Evolutionary conservation across 2,888 invertebrate genomes (phyloP).

Genomic region (Baronia brevicornis): DNA sequence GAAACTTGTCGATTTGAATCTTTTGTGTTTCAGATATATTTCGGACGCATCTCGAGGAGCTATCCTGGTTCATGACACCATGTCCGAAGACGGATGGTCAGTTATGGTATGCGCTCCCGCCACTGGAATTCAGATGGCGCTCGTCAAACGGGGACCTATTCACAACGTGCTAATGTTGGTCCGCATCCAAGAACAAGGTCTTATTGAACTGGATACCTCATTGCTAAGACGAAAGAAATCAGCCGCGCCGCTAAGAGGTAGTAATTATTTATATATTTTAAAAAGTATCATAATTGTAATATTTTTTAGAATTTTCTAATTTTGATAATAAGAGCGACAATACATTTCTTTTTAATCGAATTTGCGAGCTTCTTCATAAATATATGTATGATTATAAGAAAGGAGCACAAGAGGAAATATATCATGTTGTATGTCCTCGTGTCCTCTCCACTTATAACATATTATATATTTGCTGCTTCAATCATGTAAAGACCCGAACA

Average conservation of each 20-base stretch:
- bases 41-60: conserved; percentile 82
- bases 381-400: too few species aligned
- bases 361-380: too few species aligned
- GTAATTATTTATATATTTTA: conserved; percentile 1
- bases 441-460: too few species aligned
- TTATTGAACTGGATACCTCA: conserved; percentile 79
- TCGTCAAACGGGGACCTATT: conserved; percentile 75
- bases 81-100: conserved; percentile 77
- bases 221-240: conserved; percentile 76
- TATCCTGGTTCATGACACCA: conserved; percentile 80
- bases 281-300: not conserved
- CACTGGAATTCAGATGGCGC: conserved; percentile 79
- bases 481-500: too few species aligned
- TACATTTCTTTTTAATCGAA: too few species aligned
- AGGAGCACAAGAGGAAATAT: too few species aligned
- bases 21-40: conserved; percentile 58
- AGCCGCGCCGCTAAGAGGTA: conserved; percentile 57
- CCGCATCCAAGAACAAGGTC: conserved; percentile 76
- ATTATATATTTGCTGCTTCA: too few species aligned
- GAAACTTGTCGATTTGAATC: too few species aligned
- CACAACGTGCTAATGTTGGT: conserved; percentile 77
- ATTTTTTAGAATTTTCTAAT: too few species aligned
- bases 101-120: conserved; percentile 75
- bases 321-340: too few species aligned
- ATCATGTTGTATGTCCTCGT: too few species aligned